phyloP scores from a whole-genome alignment of 2,888 invertebrate species.

The Colostygia pectinataria region DNA sequence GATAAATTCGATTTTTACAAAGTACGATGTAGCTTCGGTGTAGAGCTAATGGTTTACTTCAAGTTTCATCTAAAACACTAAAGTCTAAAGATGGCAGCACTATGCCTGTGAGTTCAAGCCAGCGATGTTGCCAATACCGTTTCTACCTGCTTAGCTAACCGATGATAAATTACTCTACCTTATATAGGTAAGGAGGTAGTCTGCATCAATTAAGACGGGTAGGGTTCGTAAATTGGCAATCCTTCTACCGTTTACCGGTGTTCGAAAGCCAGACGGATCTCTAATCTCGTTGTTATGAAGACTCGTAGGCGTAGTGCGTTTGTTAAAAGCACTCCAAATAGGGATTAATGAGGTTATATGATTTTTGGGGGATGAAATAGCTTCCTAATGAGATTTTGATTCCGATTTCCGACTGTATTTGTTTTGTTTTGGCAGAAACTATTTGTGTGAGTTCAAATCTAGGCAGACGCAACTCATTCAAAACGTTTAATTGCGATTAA shows the following conservation, averaged over 20 bases:
- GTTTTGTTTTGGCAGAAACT: conserved; percentile 29
- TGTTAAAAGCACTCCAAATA: conserved; percentile 12
- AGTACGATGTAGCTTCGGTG: too few relatives aligned
- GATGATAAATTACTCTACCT: conserved; percentile 80
- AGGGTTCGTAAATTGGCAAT: conserved; percentile 80
- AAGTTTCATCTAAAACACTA: too few relatives aligned
- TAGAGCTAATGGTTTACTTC: too few relatives aligned
- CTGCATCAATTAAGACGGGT: conserved; percentile 78
- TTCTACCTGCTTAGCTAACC: conserved; percentile 41
- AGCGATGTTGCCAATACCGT: neutral
- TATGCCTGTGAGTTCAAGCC: neutral
- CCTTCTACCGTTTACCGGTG: conserved; percentile 75
- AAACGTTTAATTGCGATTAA: conserved; percentile 42
- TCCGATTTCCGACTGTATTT: conserved; percentile 42
- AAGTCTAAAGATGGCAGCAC: neutral
- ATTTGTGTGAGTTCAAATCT: too few relatives aligned
- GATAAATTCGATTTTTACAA: too few relatives aligned
- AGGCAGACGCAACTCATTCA: conserved; percentile 11
- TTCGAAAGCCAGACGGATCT: conserved; percentile 59
- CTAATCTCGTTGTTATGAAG: conserved; percentile 55
- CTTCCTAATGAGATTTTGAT: conserved; percentile 45
- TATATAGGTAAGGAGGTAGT: conserved; percentile 76
- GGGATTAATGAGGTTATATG: conserved; percentile 51
- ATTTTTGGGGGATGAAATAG: conserved; percentile 48
- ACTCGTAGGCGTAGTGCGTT: conserved; percentile 17